phyloP scores from a whole-genome alignment of 2,888 invertebrate species.

The Phytoseiulus persimilis region DNA sequence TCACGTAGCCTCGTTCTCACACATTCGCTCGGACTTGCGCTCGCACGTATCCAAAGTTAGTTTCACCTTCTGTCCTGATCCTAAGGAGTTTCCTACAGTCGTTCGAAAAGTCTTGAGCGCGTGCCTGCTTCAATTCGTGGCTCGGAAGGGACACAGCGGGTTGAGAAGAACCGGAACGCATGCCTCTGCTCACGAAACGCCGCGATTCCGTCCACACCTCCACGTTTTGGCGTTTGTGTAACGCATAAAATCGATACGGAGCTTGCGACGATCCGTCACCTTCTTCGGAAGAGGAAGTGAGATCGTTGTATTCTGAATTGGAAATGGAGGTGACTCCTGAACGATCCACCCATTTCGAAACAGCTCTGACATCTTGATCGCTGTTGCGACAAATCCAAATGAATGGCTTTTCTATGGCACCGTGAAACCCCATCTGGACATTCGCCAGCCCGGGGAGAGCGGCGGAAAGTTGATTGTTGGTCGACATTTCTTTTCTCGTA shows the following conservation, averaged over 20 bases:
- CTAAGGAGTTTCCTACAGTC: not conserved
- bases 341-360: not conserved
- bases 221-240: no score
- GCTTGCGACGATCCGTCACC: no score
- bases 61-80: not conserved
- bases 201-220: no score
- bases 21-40: not conserved
- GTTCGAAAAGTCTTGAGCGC: not conserved
- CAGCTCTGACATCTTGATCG: not conserved
- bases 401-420: slow-evolving; percentile 5
- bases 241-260: no score
- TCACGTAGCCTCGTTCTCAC: not conserved
- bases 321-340: not conserved
- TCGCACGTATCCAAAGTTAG: not conserved
- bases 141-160: not conserved
- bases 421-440: not conserved
- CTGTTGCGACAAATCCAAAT: not conserved
- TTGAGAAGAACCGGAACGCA: not conserved
- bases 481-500: not conserved
- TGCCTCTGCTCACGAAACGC: no score
- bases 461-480: not conserved
- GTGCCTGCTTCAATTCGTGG: not conserved
- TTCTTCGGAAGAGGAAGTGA: no score
- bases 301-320: not conserved
- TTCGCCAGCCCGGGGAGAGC: not conserved